A percentile compares a stretch with the other conserved stretches of the same genome.
phyloP scores from a whole-genome alignment of 2,888 invertebrate genomes.

The Tigriopus californicus region DNA sequence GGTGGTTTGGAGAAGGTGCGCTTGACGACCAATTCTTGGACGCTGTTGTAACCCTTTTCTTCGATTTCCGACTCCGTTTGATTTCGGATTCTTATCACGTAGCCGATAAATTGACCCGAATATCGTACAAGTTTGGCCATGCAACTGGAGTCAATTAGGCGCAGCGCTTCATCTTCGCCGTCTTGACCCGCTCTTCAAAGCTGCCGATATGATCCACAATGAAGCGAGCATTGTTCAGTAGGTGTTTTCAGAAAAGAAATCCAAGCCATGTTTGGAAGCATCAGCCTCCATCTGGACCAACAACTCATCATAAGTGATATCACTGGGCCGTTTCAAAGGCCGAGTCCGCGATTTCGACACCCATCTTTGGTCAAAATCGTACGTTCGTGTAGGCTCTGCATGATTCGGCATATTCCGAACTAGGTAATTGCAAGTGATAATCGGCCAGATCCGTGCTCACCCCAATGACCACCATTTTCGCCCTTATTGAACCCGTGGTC shows the following conservation, averaged over 20 bases:
- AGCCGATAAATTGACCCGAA: too few relatives aligned
- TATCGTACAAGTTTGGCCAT: too few relatives aligned
- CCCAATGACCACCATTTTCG: conserved; percentile 45
- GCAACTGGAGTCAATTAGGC: too few relatives aligned
- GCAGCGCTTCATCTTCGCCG: conserved; percentile 23
- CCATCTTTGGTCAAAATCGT: conserved; percentile 54
- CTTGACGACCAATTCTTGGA: too few relatives aligned
- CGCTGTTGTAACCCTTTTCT: too few relatives aligned
- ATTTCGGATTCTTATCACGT: too few relatives aligned
- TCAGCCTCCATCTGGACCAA: conserved; percentile 28
- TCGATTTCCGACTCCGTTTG: too few relatives aligned
- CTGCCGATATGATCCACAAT: conserved; percentile 36
- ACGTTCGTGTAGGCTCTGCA: conserved; percentile 51
- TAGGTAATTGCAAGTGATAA: conserved; percentile 56
- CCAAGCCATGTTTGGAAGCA: neutral
- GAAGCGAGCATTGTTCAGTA: conserved; percentile 27
- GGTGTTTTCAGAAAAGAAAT: neutral
- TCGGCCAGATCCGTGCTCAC: conserved; percentile 57
- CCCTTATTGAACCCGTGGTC: conserved; percentile 39
- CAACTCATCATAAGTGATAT: conserved; percentile 54
- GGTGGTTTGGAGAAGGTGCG: neutral
- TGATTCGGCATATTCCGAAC: conserved; percentile 47
- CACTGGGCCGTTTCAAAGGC: conserved; percentile 35
- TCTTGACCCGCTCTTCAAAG: conserved; percentile 34
- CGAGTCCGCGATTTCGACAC: conserved; percentile 53